Conservation (phyloP, 2,797 vertebrate species). For the Philypnodon macrostomus region DNA sequence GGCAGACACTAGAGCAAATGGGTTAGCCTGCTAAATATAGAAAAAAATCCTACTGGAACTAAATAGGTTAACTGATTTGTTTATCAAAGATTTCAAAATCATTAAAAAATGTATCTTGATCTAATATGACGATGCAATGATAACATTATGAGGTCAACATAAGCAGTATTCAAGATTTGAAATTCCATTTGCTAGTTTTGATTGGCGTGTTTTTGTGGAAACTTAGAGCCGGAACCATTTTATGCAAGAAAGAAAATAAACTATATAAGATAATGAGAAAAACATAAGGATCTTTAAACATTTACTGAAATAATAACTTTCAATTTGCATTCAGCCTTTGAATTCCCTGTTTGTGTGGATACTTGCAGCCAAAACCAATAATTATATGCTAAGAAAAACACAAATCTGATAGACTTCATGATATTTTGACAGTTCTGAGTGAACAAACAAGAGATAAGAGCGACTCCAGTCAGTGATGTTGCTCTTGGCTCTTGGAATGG, state of each 20-base stretch:
- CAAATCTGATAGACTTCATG: constrained; percentile 9
- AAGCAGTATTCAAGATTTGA: neutral
- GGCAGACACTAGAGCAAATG: too few relatives aligned
- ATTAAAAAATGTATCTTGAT: constrained; percentile 1
- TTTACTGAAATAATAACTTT: constrained; percentile 2
- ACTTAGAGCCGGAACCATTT: neutral
- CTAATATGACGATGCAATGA: neutral
- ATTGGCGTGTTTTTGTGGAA: neutral
- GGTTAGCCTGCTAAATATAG: neutral
- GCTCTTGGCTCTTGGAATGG: constrained; percentile 43
- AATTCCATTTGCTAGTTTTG: neutral
- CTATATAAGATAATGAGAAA: neutral
- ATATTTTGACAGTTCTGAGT: constrained; percentile 27
- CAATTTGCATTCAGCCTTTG: neutral
- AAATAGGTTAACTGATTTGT: neutral
- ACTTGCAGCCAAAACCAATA: constrained; percentile 17
- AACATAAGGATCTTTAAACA: neutral
- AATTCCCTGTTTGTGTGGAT: neutral
- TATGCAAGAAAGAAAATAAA: constrained; percentile 3
- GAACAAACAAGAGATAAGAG: constrained; percentile 26
- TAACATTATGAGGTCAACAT: neutral
- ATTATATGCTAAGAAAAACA: constrained; percentile 9
- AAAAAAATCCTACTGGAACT: too few relatives aligned
- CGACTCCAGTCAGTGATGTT: constrained; percentile 31
- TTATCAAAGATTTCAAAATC: neutral